phyloP scores from a whole-genome alignment of 2,888 invertebrate species.

The Petrolisthes manimaculis region DNA sequence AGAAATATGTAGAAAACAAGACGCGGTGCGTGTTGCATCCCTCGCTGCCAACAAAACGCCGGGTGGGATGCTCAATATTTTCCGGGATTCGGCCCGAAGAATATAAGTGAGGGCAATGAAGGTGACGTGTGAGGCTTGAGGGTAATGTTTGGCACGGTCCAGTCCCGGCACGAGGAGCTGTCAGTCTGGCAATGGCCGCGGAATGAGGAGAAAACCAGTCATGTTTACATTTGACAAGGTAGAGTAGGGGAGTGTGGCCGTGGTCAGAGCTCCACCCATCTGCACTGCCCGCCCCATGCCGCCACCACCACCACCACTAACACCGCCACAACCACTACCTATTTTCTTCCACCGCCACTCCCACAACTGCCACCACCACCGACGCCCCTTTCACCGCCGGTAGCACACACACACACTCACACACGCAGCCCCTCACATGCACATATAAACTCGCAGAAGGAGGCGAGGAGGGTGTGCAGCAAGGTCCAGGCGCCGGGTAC shows the following conservation, averaged over 20 bases:
- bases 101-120: background rate
- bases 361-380: background rate
- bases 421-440: background rate
- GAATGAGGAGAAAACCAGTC: constrained; percentile 26
- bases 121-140: background rate
- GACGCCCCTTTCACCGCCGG: background rate
- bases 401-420: background rate
- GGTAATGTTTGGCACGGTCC: background rate
- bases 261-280: background rate
- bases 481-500: background rate
- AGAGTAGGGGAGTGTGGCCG: constrained; percentile 27
- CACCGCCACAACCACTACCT: background rate
- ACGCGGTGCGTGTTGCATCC: background rate
- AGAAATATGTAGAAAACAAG: constrained; percentile 4
- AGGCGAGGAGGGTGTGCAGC: background rate
- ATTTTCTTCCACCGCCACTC: background rate
- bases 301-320: constrained; percentile 16
- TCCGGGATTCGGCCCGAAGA: background rate
- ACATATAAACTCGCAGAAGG: background rate
- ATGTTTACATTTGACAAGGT: constrained; percentile 37
- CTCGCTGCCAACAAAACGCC: background rate
- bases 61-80: constrained; percentile 1
- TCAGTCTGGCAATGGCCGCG: constrained; percentile 26
- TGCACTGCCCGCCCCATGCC: background rate
- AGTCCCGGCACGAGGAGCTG: background rate